These are phyloP conservation scores for Drosophila stalkeri DNA, from an alignment of 2,888 invertebrate species.

Conservation along the genomic window DNA sequence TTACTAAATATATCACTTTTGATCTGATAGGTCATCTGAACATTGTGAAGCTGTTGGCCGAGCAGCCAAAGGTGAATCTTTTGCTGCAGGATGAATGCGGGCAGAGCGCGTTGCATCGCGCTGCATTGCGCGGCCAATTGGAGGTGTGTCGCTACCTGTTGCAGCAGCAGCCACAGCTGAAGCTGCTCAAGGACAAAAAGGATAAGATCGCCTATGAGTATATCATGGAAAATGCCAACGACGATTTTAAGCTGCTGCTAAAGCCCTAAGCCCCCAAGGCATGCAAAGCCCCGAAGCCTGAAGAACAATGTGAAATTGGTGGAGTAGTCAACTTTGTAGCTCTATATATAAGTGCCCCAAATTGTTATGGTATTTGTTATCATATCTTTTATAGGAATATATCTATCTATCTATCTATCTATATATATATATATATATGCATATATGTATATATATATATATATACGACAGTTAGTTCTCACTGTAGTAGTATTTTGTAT, in stretches of 20 bases:
- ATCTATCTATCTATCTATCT: not conserved
- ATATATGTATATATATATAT: not conserved
- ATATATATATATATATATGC: not conserved
- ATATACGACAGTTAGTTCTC: conserved; percentile 22
- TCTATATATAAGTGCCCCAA: conserved; percentile 20
- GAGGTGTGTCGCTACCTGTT: conserved; percentile 81
- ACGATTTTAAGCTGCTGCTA: conserved; percentile 83
- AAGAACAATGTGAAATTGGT: not conserved
- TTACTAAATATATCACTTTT: not conserved
- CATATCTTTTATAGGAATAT: conserved; percentile 21
- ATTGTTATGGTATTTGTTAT: conserved; percentile 34
- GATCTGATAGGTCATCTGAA: conserved; percentile 86
- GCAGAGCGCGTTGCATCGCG: conserved; percentile 92
- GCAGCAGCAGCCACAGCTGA: conserved; percentile 74
- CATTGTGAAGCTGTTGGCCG: conserved; percentile 89
- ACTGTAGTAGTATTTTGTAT: conserved; percentile 27
- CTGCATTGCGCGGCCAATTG: conserved; percentile 87
- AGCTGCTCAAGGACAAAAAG: conserved; percentile 85
- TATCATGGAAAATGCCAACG: conserved; percentile 83
- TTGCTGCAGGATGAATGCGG: conserved; percentile 91
- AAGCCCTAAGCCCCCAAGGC: conserved; percentile 69
- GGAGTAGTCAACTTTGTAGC: conserved; percentile 29
- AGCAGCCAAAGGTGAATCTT: conserved; percentile 87
- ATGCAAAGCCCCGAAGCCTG: not conserved
- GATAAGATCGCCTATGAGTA: conserved; percentile 85